These are phyloP conservation scores for Pterocles burchelli DNA, from an alignment of 2,113 vertebrate genomes.

Conservation along the genomic window DNA sequence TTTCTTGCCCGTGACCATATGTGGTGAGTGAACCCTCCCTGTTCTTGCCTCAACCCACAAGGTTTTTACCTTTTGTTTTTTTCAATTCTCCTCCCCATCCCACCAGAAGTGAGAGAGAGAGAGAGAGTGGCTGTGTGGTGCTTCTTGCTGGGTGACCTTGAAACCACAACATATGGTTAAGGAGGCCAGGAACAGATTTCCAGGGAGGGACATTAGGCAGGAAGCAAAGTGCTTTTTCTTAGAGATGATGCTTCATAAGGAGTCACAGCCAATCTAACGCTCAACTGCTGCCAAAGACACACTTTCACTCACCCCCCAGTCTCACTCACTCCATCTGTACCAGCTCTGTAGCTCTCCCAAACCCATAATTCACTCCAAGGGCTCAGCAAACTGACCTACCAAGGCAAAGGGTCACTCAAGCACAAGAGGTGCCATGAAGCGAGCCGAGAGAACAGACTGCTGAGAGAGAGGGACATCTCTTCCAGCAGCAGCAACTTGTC, in stretches of 20 bases:
- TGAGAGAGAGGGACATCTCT: neutral
- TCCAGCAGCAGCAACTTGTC: neutral
- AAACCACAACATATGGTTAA: neutral
- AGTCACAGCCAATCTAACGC: neutral
- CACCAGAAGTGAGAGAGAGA: no score
- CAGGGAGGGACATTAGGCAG: neutral
- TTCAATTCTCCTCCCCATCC: no score
- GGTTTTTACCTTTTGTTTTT: no score
- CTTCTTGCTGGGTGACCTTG: no score
- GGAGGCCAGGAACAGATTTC: neutral
- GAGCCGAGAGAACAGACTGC: neutral
- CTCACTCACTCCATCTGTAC: neutral
- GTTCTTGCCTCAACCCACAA: no score
- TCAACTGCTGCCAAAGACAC: neutral
- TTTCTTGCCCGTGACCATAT: no score
- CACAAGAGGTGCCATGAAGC: accelerated
- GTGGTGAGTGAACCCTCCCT: no score
- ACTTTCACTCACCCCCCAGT: neutral
- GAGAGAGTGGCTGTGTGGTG: no score
- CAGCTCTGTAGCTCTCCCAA: neutral
- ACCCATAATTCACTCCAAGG: neutral
- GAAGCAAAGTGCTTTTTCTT: neutral
- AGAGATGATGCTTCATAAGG: neutral
- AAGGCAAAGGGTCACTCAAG: neutral
- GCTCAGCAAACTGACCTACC: neutral